Evolutionary conservation across 2,113 vertebrate species (phyloP).

Genomic region (Picathartes gymnocephalus): DNA sequence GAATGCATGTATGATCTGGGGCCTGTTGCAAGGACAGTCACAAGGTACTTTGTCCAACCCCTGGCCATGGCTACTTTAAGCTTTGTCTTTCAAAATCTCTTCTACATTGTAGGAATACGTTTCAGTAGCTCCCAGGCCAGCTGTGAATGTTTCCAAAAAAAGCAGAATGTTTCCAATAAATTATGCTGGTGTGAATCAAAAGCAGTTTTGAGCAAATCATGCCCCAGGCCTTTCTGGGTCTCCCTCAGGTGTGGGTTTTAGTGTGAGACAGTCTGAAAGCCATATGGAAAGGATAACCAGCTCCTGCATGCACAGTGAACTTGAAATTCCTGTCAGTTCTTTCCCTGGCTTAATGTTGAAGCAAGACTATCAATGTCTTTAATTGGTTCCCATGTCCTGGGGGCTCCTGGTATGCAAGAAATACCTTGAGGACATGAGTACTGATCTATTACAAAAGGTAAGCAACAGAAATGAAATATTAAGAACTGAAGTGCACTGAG

Average conservation of each 20-base stretch:
- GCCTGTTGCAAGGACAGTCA: not conserved
- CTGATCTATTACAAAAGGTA: not conserved
- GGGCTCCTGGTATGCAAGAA: not conserved
- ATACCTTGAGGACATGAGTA: not conserved
- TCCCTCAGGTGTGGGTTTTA: not conserved
- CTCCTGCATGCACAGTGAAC: not conserved
- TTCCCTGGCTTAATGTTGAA: not conserved
- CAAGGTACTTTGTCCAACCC: not conserved
- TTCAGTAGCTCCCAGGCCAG: not conserved
- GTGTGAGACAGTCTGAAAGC: not conserved
- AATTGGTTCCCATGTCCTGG: not conserved
- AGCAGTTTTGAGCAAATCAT: not conserved
- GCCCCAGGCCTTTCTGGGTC: not conserved
- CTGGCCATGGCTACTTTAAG: not conserved
- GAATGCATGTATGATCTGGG: not conserved
- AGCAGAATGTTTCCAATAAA: not conserved
- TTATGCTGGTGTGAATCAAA: not conserved
- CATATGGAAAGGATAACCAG: not conserved
- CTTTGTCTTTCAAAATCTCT: not conserved
- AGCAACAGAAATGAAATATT: not conserved
- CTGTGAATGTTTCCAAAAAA: not conserved
- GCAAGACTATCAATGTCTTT: not conserved
- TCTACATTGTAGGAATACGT: not conserved
- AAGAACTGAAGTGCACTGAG: not conserved
- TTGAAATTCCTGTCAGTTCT: not conserved